Percentiles rank a stretch among this genome's conserved stretches.
phyloP scores from a whole-genome alignment of 2,113 vertebrate species.

The Perca schrenkii region DNA sequence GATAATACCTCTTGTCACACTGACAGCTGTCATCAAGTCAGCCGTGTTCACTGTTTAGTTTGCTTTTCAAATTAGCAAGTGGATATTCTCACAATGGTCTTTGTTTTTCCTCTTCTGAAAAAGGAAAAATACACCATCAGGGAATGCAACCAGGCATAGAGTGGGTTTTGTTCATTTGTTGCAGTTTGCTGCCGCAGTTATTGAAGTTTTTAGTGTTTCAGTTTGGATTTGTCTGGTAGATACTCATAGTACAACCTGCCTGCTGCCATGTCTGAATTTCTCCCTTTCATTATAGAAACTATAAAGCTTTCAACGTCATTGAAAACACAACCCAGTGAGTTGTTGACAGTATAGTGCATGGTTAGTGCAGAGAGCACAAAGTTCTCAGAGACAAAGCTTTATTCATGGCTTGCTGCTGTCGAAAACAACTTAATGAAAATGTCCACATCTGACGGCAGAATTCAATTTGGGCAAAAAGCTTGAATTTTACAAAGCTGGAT shows the following conservation, averaged over 20 bases:
- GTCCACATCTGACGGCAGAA: not conserved
- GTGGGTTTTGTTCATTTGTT: conserved; percentile 53
- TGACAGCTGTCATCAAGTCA: conserved; percentile 80
- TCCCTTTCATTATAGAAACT: conserved; percentile 1
- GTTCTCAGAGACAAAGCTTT: conserved; percentile 1
- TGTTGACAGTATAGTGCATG: not conserved
- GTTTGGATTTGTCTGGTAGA: conserved; percentile 23
- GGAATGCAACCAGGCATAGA: conserved; percentile 48
- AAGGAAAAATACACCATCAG: conserved; percentile 46
- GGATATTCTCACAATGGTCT: conserved; percentile 65
- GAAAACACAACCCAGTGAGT: conserved; percentile 9
- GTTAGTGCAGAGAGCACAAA: not conserved
- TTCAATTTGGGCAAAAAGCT: not conserved
- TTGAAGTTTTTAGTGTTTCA: conserved; percentile 42
- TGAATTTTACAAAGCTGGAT: not conserved
- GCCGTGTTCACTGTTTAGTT: conserved; percentile 75
- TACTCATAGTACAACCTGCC: conserved; percentile 1
- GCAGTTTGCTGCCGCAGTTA: conserved; percentile 36
- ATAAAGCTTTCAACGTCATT: conserved; percentile 8
- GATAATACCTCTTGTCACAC: conserved; percentile 77
- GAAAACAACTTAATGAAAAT: not conserved
- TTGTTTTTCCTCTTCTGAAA: conserved; percentile 59
- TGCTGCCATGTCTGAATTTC: conserved; percentile 21
- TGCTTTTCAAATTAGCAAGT: conserved; percentile 75
- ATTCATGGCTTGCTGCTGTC: not conserved